Evolutionary conservation across 2,113 vertebrate species (phyloP).

Genomic region (Carollia perspicillata): DNA sequence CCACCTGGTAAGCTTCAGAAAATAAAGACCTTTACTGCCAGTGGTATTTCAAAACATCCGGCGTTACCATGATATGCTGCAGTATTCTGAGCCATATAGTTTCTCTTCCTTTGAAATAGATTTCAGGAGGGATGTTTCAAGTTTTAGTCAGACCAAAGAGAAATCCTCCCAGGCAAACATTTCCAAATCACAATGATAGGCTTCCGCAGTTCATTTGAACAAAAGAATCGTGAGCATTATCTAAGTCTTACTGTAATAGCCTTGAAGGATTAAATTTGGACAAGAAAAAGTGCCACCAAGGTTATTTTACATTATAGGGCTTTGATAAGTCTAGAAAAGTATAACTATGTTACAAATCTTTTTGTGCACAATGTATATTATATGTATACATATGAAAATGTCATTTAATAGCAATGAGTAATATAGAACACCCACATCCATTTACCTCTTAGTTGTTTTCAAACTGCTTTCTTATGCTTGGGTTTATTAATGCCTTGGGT

Average conservation of each 20-base stretch:
- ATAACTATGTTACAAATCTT: background rate
- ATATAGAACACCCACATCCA: background rate
- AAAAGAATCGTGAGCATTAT: background rate
- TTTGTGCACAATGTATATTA: background rate
- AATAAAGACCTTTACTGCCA: background rate
- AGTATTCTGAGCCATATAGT: background rate
- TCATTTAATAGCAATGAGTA: background rate
- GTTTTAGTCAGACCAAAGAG: background rate
- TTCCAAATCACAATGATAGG: background rate
- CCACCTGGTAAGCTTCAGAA: background rate
- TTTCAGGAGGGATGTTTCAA: constrained; percentile 24
- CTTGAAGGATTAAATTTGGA: constrained; percentile 24
- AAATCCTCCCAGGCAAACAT: background rate
- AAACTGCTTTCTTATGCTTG: constrained; percentile 16
- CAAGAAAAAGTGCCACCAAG: background rate
- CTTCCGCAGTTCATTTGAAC: background rate
- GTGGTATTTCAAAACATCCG: background rate
- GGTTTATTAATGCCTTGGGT: background rate
- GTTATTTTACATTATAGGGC: background rate
- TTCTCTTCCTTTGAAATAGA: constrained; percentile 30
- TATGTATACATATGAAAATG: background rate
- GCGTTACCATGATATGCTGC: background rate
- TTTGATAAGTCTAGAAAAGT: background rate
- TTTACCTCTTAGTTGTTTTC: background rate
- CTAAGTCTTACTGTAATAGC: background rate